Conservation (phyloP, 2,113 vertebrate genomes). For the Pristiophorus japonicus region DNA sequence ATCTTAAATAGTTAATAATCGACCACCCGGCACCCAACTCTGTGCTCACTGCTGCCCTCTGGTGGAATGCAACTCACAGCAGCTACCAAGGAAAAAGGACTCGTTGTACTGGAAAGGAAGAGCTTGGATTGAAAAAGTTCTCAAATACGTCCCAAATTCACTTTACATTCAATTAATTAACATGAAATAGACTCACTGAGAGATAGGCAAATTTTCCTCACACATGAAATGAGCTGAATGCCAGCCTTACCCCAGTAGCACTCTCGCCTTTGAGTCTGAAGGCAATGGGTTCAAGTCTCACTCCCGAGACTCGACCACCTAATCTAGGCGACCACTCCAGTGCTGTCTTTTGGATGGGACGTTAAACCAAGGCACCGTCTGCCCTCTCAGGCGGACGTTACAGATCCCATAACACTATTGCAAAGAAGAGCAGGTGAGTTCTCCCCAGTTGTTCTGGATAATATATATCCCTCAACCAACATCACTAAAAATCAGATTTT, state of each 20-base stretch:
- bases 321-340: background rate
- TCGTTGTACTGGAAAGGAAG: background rate
- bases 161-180: background rate
- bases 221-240: too few species aligned
- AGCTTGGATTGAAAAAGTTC: too few species aligned
- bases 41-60: background rate
- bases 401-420: too few species aligned
- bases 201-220: background rate
- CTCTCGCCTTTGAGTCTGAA: background rate
- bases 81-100: background rate
- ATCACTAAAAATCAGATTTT: too few species aligned
- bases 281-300: background rate
- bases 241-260: too few species aligned
- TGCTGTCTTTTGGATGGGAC: background rate
- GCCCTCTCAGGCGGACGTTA: background rate
- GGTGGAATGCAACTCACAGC: background rate
- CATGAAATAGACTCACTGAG: background rate
- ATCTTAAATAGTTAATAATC: background rate
- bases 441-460: too few species aligned
- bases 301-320: background rate
- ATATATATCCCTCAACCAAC: too few species aligned
- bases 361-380: too few species aligned
- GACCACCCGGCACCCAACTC: too few species aligned
- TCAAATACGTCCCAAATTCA: background rate
- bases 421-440: too few species aligned